A percentile compares a stretch with the other conserved stretches of the same genome.
Evolutionary conservation across 2,888 invertebrate genomes (phyloP).

Genomic region (Trachelus stipa): DNA sequence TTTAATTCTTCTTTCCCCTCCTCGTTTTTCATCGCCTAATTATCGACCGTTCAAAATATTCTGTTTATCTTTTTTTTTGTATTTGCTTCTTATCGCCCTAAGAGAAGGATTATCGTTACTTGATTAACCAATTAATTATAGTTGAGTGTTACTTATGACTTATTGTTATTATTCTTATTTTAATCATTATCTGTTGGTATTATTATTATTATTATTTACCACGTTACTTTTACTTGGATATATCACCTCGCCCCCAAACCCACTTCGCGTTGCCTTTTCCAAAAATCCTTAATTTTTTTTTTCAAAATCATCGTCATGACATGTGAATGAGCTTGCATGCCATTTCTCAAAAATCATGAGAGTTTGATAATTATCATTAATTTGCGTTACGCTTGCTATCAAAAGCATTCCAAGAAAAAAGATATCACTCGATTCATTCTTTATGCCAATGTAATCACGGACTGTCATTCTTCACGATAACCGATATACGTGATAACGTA

Average conservation of each 20-base stretch:
- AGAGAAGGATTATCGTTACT: conserved; percentile 26
- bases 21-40: conserved; percentile 14
- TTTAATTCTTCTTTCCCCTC: conserved; percentile 10
- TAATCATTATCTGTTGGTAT: conserved; percentile 9
- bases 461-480: too few species aligned
- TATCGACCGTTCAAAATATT: conserved; percentile 39
- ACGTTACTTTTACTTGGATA: conserved; percentile 22
- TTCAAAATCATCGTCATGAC: not conserved
- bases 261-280: conserved; percentile 18
- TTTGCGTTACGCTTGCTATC: conserved; percentile 27
- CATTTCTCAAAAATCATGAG: conserved; percentile 16
- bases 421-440: conserved; percentile 6
- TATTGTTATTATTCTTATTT: conserved; percentile 5
- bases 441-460: not conserved
- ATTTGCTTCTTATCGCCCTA: conserved; percentile 36
- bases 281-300: conserved; percentile 13
- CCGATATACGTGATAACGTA: too few species aligned
- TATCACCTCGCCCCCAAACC: conserved; percentile 26
- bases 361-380: conserved; percentile 27
- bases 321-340: not conserved
- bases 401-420: conserved; percentile 15
- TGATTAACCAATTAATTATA: not conserved
- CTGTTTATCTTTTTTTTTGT: conserved; percentile 23
- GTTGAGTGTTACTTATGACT: not conserved
- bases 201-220: conserved; percentile 18